These are phyloP conservation scores for Trisateles emortualis DNA, from an alignment of 2,888 invertebrate genomes.

Conservation along the genomic window DNA sequence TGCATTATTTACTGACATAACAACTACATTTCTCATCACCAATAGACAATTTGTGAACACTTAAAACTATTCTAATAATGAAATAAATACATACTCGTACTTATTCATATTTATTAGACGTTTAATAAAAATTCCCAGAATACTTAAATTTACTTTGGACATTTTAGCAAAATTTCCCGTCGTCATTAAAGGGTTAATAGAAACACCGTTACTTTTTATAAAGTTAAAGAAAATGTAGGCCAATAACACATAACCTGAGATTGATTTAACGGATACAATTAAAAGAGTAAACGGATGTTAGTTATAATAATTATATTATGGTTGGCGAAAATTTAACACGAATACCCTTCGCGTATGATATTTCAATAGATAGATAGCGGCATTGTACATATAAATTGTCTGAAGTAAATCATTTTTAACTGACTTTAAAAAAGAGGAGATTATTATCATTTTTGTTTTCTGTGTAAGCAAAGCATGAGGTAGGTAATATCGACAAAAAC, in stretches of 20 bases:
- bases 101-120: neutral
- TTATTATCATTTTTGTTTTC: too few species aligned
- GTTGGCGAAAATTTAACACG: constrained; percentile 11
- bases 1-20: neutral
- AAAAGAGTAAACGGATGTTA: constrained; percentile 29
- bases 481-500: too few species aligned
- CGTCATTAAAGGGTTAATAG: neutral
- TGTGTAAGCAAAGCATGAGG: too few species aligned
- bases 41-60: too few species aligned
- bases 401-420: too few species aligned
- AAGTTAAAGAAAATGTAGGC: constrained; percentile 37
- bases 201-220: neutral
- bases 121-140: too few species aligned
- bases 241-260: constrained; percentile 41
- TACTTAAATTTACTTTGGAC: too few species aligned
- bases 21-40: too few species aligned
- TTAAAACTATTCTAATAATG: too few species aligned
- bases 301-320: constrained; percentile 8
- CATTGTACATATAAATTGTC: neutral
- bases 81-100: too few species aligned
- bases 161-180: too few species aligned
- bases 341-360: neutral
- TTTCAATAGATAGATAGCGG: neutral
- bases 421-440: too few species aligned
- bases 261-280: constrained; percentile 44